Base-by-base conservation (phyloP, 2,113 vertebrate genomes). In the Onychostruthus taczanowskii region DNA sequence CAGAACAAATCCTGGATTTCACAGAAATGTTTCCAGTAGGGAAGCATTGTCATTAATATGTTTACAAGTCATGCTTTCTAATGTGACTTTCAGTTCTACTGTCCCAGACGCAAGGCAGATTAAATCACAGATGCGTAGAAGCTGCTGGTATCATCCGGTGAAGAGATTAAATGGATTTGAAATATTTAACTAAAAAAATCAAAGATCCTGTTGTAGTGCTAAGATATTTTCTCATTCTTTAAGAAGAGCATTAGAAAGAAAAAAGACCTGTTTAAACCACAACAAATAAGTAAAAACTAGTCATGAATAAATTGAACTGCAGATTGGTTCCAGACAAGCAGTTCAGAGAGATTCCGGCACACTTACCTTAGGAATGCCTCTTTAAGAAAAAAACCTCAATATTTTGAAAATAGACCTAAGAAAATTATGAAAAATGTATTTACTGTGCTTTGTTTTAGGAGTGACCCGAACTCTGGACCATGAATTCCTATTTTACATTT, bases 101-200 rank as follows among this genome's bases (percentile, higher is more conserved):
- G 68, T 88, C 88, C 55, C 68, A 86, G 83, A 63, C 33, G 84
- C 55, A 66, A 90, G 72, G 39, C 55, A 86, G 85, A 93, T 94
- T 94, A 94, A 94, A 84, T 92, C 90, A 90, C 35, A 74, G 67
- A 69, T 88, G 90, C 31, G 1, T 69, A 70, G 88, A 96, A 88
- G 76, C 63, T 94, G 50, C 64, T 89, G 33, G 72, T 92, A 67
- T 84, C 68, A 69, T 86, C 83, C 92, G 50, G 59, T 89, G 80
- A 92, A 86, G 61, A 92, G 94, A 93, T 90, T 95, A 94, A 96
- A 89, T 74, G 94, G 86, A 92, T 97, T 78, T 89, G 55, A 84
- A 77, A 59, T 93, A 56, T 90, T 84, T 94, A 95, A 96, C 94
- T 90, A 23, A 77, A 85, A 73, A 85, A 56, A 28, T 52, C 66